Evolutionary conservation across 2,797 vertebrate species (phyloP), one percentile per base, ranked within the genome.

Genomic region (Bufotes viridis): DNA sequence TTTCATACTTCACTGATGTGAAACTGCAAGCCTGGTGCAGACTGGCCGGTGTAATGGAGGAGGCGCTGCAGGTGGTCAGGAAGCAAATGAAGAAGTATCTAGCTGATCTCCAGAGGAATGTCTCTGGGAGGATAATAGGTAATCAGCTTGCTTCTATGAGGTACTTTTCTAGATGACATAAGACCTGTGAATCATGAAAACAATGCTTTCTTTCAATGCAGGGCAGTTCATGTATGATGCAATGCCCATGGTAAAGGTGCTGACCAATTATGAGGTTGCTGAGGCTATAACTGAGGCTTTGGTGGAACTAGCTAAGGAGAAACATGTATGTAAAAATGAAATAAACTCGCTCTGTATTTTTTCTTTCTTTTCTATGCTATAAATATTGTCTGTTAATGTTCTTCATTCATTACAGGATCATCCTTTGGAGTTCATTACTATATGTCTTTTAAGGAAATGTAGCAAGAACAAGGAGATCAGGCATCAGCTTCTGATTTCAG

Each of bases 221-320:
- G 97, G 96, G 87, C 91, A 94, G 88, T 95, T 96, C 85, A 90
- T 97, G 88, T 95, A 93, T 93, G 96, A 97, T 86, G 85, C 90
- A 1, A 87, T 96, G 89, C 82, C 75, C 81, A 86, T 95, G 58
- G 92, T 93, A 65, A 83, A 92, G 20, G 72, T 95, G 2, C 90
- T 91, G 55, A 81, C 92, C 20, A 93, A 94, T 67, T 90, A 91
- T 86, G 94, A 95, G n/a, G 84, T 94, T 1, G 91, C 90, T 8
- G 89, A 91, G 61, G 93, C 90, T 84, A 91, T 96, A 92, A 92
- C 90, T 22, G 94, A 96, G 55, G 95, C 94, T 53, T 88, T 97
- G 24, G 57, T 86, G 15, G 93, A 93, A 55, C 88, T 96, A 78
- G 92, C 91, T 3, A 91, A 88, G 87, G 93, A 95, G 87, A 92